Base-by-base conservation (phyloP, 2,797 vertebrate genomes). In the Cetoscarus ocellatus region DNA sequence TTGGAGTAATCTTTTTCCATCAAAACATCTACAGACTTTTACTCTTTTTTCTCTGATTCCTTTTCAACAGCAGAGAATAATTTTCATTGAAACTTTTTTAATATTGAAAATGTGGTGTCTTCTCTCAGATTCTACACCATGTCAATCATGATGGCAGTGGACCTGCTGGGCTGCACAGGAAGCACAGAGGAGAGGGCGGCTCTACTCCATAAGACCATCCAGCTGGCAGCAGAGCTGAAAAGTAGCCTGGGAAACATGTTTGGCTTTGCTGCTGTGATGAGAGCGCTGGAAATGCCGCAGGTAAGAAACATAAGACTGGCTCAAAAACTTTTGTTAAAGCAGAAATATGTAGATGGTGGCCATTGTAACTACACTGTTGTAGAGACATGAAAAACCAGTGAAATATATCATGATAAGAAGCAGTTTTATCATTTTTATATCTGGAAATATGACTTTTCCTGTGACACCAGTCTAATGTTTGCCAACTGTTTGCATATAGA, bases 201-300 rank as follows among this genome's bases (percentile, higher is more conserved):
- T 0, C 94, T 99, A 54, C 96, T 99, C 15, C 96, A 99, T 85
- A 99, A 99, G 92, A 99, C 97, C 88, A 98, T 99, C 88, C 98
- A 99, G 79, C 83, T 99, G 90, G 97, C 98, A 0, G 97, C 97
- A 0, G 97, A 99, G 93, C 91, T 99, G 67, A 97, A 97, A 79
- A 97, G 95, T 83, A 96, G 92, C 75, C 93, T 99, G 95, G 98
- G 97, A 10, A 98, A 99, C 93, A 97, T 99, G 97, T 99, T 97
- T 82, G 97, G 97, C 62, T 99, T 99, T 3, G 97, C 97, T 0
- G 97, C 98, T 0, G 96, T 99, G 86, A 99, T 99, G 98, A 96
- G 96, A 0, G 97, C 98, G 0, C 92, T 99, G 87, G 98, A 99
- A 79, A 94, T 99, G 90, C 95, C 96, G 3, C 98, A 99, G 96